phyloP scores from a whole-genome alignment of 2,797 vertebrate genomes.

The Knipowitschia caucasica region DNA sequence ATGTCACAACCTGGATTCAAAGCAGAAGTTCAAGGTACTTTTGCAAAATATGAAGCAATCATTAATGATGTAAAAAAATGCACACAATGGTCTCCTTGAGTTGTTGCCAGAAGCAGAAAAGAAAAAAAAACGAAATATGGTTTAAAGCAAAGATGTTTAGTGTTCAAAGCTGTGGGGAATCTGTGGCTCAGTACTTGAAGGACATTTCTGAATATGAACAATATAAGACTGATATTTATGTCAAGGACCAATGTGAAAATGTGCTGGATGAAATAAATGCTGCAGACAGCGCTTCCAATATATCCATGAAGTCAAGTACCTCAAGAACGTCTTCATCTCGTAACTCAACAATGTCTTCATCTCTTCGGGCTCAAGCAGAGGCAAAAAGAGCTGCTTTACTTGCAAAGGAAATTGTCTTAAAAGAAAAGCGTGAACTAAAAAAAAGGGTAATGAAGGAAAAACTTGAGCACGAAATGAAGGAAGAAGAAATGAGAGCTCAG shows the following conservation, averaged over 20 bases:
- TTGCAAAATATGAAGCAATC: background rate
- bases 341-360: background rate
- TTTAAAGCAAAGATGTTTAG: background rate
- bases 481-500: background rate
- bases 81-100: background rate
- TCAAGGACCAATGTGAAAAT: no score
- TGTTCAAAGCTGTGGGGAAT: background rate
- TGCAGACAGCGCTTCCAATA: background rate
- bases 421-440: background rate
- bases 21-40: background rate
- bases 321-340: no score
- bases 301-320: background rate
- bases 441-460: background rate
- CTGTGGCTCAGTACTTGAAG: background rate
- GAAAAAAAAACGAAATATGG: background rate
- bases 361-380: background rate
- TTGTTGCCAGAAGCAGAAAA: background rate
- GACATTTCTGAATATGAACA: background rate
- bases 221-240: background rate
- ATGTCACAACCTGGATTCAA: background rate
- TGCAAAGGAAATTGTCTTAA: background rate
- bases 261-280: background rate
- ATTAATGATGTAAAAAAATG: background rate
- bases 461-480: background rate
- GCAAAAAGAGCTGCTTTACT: background rate